Evolutionary conservation across 1,140 invertebrate species (phyloP).

Genomic region (Rhizoglyphus robini): DNA sequence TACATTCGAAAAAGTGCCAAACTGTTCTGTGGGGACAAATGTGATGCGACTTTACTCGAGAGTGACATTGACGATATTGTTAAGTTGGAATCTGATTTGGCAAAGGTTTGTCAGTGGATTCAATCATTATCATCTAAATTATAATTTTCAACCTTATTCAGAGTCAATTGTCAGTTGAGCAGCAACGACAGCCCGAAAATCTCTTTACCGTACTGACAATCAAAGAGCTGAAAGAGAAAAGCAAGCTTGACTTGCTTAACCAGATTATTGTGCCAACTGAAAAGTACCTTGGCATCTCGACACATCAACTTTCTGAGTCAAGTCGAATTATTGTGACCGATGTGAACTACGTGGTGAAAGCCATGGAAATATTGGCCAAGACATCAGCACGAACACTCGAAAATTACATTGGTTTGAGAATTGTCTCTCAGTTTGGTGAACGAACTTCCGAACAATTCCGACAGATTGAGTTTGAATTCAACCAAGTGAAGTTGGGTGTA

Average conservation of each 20-base stretch:
- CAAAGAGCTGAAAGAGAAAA: neutral
- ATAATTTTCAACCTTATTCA: neutral
- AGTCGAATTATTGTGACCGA: neutral
- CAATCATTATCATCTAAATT: neutral
- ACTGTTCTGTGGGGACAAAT: neutral
- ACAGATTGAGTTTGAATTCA: conserved; percentile 37
- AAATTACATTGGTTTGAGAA: conserved; percentile 70
- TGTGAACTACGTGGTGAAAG: neutral
- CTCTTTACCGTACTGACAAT: neutral
- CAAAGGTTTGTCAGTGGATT: neutral
- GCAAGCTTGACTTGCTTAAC: neutral
- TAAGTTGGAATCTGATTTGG: neutral
- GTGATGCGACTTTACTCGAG: neutral
- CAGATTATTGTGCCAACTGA: too few species aligned
- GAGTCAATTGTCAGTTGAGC: neutral
- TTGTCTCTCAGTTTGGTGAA: conserved; percentile 51
- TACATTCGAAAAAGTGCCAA: neutral
- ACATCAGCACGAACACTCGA: conserved; percentile 41
- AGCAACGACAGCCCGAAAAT: neutral
- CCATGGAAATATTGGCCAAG: conserved; percentile 29
- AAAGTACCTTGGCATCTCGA: too few species aligned
- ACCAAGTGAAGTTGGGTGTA: conserved; percentile 34
- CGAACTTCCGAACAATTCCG: conserved; percentile 45
- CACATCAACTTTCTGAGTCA: too few species aligned
- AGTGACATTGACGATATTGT: neutral